These are phyloP conservation scores for Megaustenia siamemsis DNA, from an alignment of 2,888 invertebrate species.

Conservation along the genomic window DNA sequence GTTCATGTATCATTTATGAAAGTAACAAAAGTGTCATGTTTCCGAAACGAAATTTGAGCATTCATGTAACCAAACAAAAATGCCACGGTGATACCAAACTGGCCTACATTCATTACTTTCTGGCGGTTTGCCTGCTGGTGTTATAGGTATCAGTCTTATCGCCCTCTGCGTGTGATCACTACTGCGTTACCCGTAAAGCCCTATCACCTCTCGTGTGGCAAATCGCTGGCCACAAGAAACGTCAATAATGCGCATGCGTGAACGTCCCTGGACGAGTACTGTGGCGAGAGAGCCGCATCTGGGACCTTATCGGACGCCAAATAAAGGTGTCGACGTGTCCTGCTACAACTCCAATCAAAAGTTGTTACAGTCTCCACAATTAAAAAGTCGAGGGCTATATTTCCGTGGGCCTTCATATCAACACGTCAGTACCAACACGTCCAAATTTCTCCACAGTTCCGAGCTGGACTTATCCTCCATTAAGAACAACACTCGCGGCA, in stretches of 20 bases:
- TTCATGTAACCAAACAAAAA: too few relatives aligned
- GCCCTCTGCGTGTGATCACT: too few relatives aligned
- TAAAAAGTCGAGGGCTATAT: neutral
- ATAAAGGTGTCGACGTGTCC: neutral
- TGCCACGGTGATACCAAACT: too few relatives aligned
- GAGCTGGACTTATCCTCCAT: neutral
- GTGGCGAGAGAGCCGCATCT: neutral
- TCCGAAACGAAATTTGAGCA: too few relatives aligned
- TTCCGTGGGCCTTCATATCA: neutral
- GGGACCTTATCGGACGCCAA: neutral
- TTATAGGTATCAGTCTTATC: too few relatives aligned
- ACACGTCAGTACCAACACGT: neutral
- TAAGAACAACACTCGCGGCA: neutral
- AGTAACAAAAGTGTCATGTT: too few relatives aligned
- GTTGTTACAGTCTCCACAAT: neutral
- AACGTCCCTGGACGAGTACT: neutral
- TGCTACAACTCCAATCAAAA: neutral
- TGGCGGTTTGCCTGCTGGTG: too few relatives aligned
- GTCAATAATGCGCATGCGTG: constrained; percentile 30
- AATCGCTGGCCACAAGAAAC: neutral
- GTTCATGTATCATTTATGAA: too few relatives aligned
- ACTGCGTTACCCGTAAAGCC: too few relatives aligned
- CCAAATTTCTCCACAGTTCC: neutral
- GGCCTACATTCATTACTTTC: too few relatives aligned
- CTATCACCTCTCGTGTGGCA: too few relatives aligned